Evolutionary conservation across 2,888 invertebrate genomes (phyloP), one percentile per base, ranked within the genome.

Genomic region (Fissipunctia ypsillon): DNA sequence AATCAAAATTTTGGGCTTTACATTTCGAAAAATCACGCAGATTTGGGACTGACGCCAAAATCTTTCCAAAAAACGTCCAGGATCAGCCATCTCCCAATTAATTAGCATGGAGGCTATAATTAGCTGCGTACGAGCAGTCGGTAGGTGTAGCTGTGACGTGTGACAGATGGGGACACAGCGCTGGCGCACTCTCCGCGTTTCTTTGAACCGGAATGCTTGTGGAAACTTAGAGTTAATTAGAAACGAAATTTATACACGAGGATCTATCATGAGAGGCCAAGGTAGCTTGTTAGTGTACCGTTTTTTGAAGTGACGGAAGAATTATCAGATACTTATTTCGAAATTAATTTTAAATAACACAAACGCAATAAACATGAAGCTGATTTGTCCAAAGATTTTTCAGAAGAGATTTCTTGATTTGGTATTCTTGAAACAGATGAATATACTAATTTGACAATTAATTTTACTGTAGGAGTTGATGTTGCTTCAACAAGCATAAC

Each of bases 161-260:
- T 93, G 95, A 95, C 95, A 94, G 94, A 95, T 95, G 95, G 91
- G 85, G 90, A 95, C 95, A 95, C 91, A 90, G 89, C 91, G 92
- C 93, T 93, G 94, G 95, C 94, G 91, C 89, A 91, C 88, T 87
- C 87, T 84, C 83, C 77, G 81, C 81, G 90, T 87, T 90, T 91
- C 94, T 93, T 93, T 93, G 93, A 94, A 93, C 92, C 89, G 89
- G 80, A 80, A 81, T 77, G 73, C 80, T 84, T 88, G 90, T 91
- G 92, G 90, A 92, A 93, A 91, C 86, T 85, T 84, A 90, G 89
- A 84, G 91, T 93, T 95, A 94, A 95, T 95, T 94, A 93, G 92
- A 92, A 87, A 88, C 84, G 88, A 91, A 91, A 93, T 94, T 95
- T 94, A 93, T 93, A 91, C 88, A 83, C 86, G 81, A 83, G 82